These are phyloP conservation scores for Odontocerum albicorne DNA, from an alignment of 2,888 invertebrate genomes.

Conservation along the genomic window DNA sequence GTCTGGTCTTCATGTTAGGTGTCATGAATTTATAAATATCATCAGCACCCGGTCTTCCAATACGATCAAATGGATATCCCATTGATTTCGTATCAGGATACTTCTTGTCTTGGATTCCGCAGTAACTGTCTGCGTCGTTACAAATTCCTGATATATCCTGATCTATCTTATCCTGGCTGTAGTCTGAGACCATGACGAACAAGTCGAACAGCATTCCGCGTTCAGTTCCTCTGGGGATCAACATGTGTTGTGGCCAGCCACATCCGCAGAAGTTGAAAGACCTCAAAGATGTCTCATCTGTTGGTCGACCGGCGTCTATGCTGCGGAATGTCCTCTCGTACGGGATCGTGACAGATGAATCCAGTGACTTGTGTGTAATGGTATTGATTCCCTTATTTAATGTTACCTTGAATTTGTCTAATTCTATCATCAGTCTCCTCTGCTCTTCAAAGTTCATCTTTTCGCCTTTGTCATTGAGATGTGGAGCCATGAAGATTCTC, in stretches of 20 bases:
- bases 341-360: slow-evolving; percentile 81
- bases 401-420: slow-evolving; percentile 38
- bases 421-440: slow-evolving; percentile 43
- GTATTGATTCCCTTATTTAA: slow-evolving; percentile 67
- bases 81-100: slow-evolving; percentile 76
- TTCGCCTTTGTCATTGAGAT: slow-evolving; percentile 39
- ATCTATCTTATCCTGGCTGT: slow-evolving; percentile 38
- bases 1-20: slow-evolving; percentile 68
- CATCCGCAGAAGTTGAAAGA: slow-evolving; percentile 46
- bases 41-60: slow-evolving; percentile 57
- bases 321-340: slow-evolving; percentile 80
- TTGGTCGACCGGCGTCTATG: slow-evolving; percentile 62
- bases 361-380: slow-evolving; percentile 64
- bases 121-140: slow-evolving; percentile 68
- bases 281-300: slow-evolving; percentile 51
- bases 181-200: slow-evolving; percentile 43
- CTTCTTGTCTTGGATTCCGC: slow-evolving; percentile 55
- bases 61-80: too few species aligned
- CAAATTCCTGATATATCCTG: slow-evolving; percentile 46
- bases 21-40: slow-evolving; percentile 64
- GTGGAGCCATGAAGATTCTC: slow-evolving; percentile 44
- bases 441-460: slow-evolving; percentile 39
- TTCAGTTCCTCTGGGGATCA: slow-evolving; percentile 49
- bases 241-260: slow-evolving; percentile 53
- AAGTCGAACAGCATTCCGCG: slow-evolving; percentile 42